Evolutionary conservation across 1,140 invertebrate genomes (phyloP).

Genomic region (Sitophilus oryzae): DNA sequence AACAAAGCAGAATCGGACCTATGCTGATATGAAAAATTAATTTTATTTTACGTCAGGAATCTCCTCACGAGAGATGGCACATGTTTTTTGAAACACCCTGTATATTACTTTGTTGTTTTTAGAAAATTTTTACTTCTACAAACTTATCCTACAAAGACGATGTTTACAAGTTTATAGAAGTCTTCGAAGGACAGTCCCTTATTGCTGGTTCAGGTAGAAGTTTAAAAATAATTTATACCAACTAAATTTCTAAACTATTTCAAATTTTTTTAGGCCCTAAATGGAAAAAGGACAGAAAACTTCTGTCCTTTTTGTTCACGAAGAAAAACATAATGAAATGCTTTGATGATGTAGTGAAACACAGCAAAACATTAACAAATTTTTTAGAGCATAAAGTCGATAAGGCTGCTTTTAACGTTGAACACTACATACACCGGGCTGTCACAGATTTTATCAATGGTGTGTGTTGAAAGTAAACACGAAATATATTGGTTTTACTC

Average conservation of each 20-base stretch:
- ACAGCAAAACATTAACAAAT: slow-evolving; percentile 3
- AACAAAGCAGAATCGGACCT: too few relatives aligned
- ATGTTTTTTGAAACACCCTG: too few relatives aligned
- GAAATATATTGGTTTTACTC: too few relatives aligned
- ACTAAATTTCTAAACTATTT: neutral
- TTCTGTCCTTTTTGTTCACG: slow-evolving; percentile 11
- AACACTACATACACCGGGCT: slow-evolving; percentile 11
- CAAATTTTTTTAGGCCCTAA: slow-evolving; percentile 9
- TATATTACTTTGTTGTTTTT: slow-evolving; percentile 2
- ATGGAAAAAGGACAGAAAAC: slow-evolving; percentile 16
- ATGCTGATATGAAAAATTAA: too few relatives aligned
- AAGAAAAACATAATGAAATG: slow-evolving; percentile 10
- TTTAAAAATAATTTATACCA: neutral
- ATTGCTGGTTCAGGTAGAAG: slow-evolving; percentile 25
- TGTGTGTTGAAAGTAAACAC: too few relatives aligned
- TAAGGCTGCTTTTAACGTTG: slow-evolving; percentile 7
- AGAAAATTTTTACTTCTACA: slow-evolving; percentile 27
- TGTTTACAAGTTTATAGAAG: slow-evolving; percentile 23
- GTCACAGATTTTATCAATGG: slow-evolving; percentile 16
- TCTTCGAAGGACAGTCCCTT: slow-evolving; percentile 23
- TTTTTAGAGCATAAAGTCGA: slow-evolving; percentile 12
- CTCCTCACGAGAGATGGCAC: too few relatives aligned
- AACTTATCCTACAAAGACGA: slow-evolving; percentile 21
- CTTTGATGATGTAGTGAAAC: slow-evolving; percentile 6
- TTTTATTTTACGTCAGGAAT: too few relatives aligned